Conservation (phyloP, 2,888 invertebrate species). For the Diarsia brunnea region DNA sequence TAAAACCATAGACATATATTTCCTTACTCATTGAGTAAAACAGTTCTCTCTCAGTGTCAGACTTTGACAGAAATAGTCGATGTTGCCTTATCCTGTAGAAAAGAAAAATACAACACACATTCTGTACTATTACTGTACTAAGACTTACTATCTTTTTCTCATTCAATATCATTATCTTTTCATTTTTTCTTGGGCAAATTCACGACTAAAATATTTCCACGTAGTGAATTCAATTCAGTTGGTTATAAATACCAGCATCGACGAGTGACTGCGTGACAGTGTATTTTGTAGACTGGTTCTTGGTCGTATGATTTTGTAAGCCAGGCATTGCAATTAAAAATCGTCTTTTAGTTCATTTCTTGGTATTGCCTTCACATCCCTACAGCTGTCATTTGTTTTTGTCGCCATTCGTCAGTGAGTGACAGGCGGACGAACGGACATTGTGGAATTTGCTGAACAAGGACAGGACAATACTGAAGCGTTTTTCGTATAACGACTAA, state of each 20-base stretch:
- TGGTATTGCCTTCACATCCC: slow-evolving; percentile 18
- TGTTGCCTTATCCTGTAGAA: not conserved
- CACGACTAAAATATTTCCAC: not conserved
- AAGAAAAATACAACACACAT: not conserved
- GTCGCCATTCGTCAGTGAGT: slow-evolving; percentile 34
- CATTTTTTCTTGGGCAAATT: too few relatives aligned
- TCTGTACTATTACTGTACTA: too few relatives aligned
- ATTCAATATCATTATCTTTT: too few relatives aligned
- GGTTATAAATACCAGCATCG: not conserved
- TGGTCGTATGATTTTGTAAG: not conserved
- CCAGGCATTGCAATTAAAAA: not conserved
- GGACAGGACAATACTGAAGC: slow-evolving; percentile 50
- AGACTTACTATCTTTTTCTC: too few relatives aligned
- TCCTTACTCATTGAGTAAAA: too few relatives aligned
- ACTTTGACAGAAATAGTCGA: not conserved
- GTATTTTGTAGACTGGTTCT: not conserved
- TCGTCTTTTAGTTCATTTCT: not conserved
- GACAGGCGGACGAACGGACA: slow-evolving; percentile 52
- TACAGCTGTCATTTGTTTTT: slow-evolving; percentile 59
- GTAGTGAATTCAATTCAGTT: not conserved
- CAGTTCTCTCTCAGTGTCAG: too few relatives aligned
- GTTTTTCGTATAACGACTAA: slow-evolving; percentile 49
- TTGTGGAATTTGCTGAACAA: slow-evolving; percentile 65
- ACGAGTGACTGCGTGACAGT: too few relatives aligned
- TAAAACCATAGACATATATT: too few relatives aligned